A percentile compares a stretch with the other conserved stretches of the same genome.
These are phyloP conservation scores for Gerris lacustris DNA, from an alignment of 2,888 invertebrate species.

Conservation along the genomic window DNA sequence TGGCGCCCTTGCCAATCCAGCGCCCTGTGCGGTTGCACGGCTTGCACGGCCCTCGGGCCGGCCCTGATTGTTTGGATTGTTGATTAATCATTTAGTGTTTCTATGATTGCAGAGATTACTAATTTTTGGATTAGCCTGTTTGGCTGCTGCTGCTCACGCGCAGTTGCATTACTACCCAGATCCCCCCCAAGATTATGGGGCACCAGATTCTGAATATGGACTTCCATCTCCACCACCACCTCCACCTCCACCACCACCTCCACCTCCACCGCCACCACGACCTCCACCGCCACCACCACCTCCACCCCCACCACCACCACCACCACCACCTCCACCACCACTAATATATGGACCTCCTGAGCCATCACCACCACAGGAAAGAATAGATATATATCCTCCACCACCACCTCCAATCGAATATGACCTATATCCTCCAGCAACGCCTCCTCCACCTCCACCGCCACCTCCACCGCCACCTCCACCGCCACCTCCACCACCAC, in stretches of 20 bases:
- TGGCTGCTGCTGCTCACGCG: no score
- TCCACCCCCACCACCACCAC: background rate
- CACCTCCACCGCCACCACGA: constrained; percentile 26
- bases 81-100: no score
- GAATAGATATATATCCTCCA: constrained; percentile 10
- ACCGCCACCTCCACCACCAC: constrained; percentile 8
- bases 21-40: no score
- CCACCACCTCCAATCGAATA: constrained; percentile 14
- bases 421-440: constrained; percentile 5
- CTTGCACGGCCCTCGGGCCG: no score
- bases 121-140: no score
- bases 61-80: no score
- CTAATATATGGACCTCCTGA: background rate
- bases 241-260: constrained; percentile 25
- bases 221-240: constrained; percentile 15
- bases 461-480: constrained; percentile 15
- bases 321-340: background rate
- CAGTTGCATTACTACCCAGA: no score
- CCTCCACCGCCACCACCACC: constrained; percentile 16
- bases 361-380: constrained; percentile 11
- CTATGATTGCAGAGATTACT: no score
- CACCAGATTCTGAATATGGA: no score
- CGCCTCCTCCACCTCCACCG: constrained; percentile 20
- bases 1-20: no score
- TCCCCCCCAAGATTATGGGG: no score